Conservation (phyloP, 1,140 invertebrate species). For the Drosophila rufa region DNA sequence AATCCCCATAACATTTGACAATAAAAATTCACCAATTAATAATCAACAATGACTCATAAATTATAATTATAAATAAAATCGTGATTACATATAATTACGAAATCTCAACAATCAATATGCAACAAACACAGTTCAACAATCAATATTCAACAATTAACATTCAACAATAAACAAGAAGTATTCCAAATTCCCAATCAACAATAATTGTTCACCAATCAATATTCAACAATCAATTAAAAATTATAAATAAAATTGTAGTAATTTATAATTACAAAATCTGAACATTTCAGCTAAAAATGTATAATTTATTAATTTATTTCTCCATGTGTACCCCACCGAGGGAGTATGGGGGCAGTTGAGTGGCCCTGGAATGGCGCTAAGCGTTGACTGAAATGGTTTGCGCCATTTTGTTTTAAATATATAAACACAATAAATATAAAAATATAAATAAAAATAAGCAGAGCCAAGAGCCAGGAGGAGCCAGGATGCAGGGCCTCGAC, state of each 20-base stretch:
- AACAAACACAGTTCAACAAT: neutral
- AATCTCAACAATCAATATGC: no score
- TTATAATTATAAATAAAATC: no score
- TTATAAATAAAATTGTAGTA: neutral
- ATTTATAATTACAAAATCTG: constrained; percentile 15
- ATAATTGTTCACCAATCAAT: no score
- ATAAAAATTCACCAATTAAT: no score
- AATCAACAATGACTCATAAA: no score
- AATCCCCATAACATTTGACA: no score
- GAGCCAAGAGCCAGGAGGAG: neutral
- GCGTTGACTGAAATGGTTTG: constrained; percentile 61
- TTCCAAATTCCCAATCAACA: no score
- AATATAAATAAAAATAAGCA: constrained; percentile 47
- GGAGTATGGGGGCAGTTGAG: neutral
- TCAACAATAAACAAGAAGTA: no score
- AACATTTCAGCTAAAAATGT: neutral
- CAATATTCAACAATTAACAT: no score
- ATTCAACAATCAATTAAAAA: no score
- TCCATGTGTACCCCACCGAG: neutral
- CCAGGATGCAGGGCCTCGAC: neutral
- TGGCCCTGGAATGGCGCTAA: constrained; percentile 62
- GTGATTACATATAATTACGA: no score
- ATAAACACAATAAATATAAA: constrained; percentile 76
- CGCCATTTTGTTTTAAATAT: constrained; percentile 65
- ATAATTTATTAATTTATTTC: neutral